Evolutionary conservation across 2,113 vertebrate species (phyloP).

Genomic region (Mirounga angustirostris): DNA sequence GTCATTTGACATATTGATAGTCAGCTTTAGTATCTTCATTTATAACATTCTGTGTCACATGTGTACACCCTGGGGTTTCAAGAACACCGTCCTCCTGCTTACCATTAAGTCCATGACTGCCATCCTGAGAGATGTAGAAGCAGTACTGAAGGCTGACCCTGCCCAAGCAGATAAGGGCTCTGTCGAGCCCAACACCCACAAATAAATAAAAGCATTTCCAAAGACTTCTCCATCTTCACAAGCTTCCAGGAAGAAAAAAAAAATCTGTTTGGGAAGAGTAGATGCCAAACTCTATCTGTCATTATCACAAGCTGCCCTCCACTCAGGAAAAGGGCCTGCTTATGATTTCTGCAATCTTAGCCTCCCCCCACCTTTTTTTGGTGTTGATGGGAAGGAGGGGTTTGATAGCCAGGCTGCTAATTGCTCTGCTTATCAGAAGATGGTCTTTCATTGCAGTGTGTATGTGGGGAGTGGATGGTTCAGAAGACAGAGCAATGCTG

Average conservation of each 20-base stretch:
- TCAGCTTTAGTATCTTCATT: not conserved
- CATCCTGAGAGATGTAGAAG: not conserved
- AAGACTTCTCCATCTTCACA: not conserved
- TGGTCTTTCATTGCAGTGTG: not conserved
- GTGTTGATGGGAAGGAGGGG: not conserved
- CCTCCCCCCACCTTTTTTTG: fast-evolving
- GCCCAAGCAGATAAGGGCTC: not conserved
- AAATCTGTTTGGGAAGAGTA: not conserved
- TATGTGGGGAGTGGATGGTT: not conserved
- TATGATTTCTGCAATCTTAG: not conserved
- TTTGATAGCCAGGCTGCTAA: conserved; percentile 11
- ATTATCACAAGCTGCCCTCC: not conserved
- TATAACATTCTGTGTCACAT: not conserved
- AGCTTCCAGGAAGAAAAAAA: not conserved
- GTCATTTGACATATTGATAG: not conserved
- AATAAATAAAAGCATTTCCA: not conserved
- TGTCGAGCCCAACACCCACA: not conserved
- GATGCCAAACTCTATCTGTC: not conserved
- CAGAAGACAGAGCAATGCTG: not conserved
- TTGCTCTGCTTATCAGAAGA: conserved; percentile 57
- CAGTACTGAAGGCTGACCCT: not conserved
- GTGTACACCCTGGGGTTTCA: not conserved
- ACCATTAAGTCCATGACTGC: not conserved
- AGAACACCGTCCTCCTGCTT: not conserved
- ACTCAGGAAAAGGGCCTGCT: not conserved